A percentile compares a stretch with the other conserved stretches of the same genome.
These are phyloP conservation scores for Carassius gibelio DNA, from an alignment of 2,113 vertebrate species.

Conservation along the genomic window DNA sequence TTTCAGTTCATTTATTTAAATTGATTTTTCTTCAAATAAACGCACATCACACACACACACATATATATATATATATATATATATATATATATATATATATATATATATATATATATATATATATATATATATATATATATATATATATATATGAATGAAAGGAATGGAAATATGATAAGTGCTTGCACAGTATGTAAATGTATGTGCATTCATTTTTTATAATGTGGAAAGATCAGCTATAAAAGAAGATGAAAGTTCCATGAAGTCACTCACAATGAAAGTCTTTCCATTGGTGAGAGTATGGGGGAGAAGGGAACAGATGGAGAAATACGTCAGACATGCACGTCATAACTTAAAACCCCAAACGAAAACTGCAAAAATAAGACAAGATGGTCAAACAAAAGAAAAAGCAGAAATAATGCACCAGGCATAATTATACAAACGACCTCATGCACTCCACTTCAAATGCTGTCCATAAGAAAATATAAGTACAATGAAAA, in stretches of 20 bases:
- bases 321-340: constrained; percentile 79
- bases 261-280: constrained; percentile 82
- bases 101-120: too few species aligned
- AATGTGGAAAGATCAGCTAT: not conserved
- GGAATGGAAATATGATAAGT: not conserved
- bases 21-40: not conserved
- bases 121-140: too few species aligned
- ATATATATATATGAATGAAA: not conserved
- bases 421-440: not conserved
- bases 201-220: not conserved
- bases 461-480: not conserved
- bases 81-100: not conserved
- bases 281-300: constrained; percentile 73
- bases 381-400: constrained; percentile 76
- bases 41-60: too few species aligned
- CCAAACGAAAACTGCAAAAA: constrained; percentile 87
- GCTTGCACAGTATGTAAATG: not conserved
- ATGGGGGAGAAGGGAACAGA: constrained; percentile 75
- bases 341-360: constrained; percentile 86
- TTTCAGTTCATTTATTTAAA: not conserved
- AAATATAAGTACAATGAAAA: not conserved
- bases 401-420: constrained; percentile 62
- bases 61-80: constrained; percentile 1
- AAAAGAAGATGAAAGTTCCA: constrained; percentile 64
- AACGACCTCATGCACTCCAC: constrained; percentile 16